phyloP scores from a whole-genome alignment of 2,113 vertebrate genomes.

The Fukomys damarensis region DNA sequence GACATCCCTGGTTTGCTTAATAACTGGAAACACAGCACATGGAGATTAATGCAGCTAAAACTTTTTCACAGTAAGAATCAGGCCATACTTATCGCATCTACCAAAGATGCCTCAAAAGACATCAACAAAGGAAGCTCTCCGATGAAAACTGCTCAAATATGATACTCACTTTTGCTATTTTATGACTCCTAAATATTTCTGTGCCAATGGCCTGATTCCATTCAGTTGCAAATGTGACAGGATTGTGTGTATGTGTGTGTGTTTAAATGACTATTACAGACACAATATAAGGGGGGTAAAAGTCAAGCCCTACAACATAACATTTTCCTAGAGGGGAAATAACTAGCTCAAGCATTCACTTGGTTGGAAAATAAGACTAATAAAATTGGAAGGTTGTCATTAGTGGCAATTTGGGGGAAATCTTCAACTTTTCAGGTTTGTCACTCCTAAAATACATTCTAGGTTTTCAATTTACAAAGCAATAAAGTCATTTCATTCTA shows the following conservation, averaged over 20 bases:
- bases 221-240: conserved; percentile 23
- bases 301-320: background rate
- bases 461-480: conserved; percentile 70
- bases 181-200: conserved; percentile 48
- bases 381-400: conserved; percentile 57
- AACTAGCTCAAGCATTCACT: background rate
- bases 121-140: background rate
- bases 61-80: background rate
- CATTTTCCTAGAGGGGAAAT: conserved; percentile 32
- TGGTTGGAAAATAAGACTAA: conserved; percentile 49
- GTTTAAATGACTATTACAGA: background rate
- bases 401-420: conserved; percentile 63
- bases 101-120: background rate
- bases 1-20: background rate
- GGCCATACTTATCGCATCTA: background rate
- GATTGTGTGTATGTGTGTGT: background rate
- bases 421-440: conserved; percentile 54
- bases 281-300: background rate
- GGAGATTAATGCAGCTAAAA: background rate
- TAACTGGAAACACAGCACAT: background rate
- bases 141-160: background rate
- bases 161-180: background rate
- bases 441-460: conserved; percentile 69
- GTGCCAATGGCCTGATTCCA: conserved; percentile 38
- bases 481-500: conserved; percentile 2